Evolutionary conservation across 2,113 vertebrate species (phyloP), one percentile per base, ranked within the genome.

Genomic region (Poecile atricapillus): DNA sequence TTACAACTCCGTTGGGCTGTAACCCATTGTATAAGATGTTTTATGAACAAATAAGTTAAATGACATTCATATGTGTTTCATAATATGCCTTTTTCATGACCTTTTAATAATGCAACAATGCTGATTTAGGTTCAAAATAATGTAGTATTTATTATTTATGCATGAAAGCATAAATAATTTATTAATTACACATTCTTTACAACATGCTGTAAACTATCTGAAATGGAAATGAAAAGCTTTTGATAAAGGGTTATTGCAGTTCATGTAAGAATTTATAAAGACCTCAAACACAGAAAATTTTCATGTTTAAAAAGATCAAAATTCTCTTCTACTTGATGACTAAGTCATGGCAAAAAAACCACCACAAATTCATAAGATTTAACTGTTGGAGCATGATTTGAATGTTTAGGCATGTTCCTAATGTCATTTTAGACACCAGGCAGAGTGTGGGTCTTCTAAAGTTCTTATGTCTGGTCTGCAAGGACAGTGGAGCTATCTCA

Each of bases 391-490:
- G 5, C 7, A 60, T 25, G 2, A 22, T 55, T 50, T 85, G 11
- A 73, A 28, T 33, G 4, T 25, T 65, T 68, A 50, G 69, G 10
- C 3, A 8, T 25, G 3, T 47, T 16, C 2, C 11, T 43, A 62
- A 15, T 86, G 14, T 14, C 2, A 33, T 82, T 85, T 89, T 50
- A 79, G 21, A 58, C 14, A 52, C 8, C 11, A 52, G 3, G 17
- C 13, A 35, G 23, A 7, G 4, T 17, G 20, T 31, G 3, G 2
- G 2, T 37, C 27, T 84, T 35, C 24, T 63, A 23, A 56, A 60
- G 3, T 39, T 78, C n/a, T 13, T 65, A 0, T 18, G 4, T 39
- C 11, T 1, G 0, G 9, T 68, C 23, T 78, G 2, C 5, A 25
- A 73, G 30, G 23, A 74, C 18, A 85, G 15, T n/a, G 15, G 18